Conservation (phyloP, 2,797 vertebrate genomes). For the Sebastes paucispinis region DNA sequence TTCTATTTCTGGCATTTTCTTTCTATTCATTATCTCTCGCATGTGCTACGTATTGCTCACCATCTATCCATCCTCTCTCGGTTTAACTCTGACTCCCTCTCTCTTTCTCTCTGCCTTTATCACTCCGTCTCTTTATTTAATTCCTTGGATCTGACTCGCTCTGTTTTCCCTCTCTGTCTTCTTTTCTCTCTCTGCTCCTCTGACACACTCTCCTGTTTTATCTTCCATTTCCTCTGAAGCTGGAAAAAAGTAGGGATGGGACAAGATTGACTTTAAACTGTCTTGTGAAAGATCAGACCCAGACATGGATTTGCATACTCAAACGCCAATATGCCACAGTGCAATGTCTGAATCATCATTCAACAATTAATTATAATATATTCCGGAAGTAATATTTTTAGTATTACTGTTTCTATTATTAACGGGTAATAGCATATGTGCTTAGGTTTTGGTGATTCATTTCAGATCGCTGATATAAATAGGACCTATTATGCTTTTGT, state of each 20-base stretch:
- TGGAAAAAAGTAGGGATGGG: slow-evolving; percentile 33
- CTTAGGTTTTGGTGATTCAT: background rate
- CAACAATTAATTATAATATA: background rate
- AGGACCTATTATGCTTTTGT: no score
- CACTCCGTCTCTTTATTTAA: slow-evolving; percentile 54
- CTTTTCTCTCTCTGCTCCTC: slow-evolving; percentile 4
- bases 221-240: slow-evolving; percentile 51
- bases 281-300: slow-evolving; percentile 41
- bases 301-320: slow-evolving; percentile 46
- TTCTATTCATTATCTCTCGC: slow-evolving; percentile 65
- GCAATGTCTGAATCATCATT: background rate
- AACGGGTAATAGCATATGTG: background rate
- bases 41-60: slow-evolving; percentile 36
- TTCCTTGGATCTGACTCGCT: slow-evolving; percentile 48
- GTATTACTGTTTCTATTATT: background rate
- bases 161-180: slow-evolving; percentile 27
- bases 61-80: slow-evolving; percentile 34
- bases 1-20: slow-evolving; percentile 65
- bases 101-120: slow-evolving; percentile 41
- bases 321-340: background rate
- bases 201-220: slow-evolving; percentile 28
- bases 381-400: background rate
- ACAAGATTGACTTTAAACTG: slow-evolving; percentile 40
- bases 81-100: slow-evolving; percentile 1
- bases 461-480: background rate